Percentiles rank a stretch among this genome's conserved stretches.
Evolutionary conservation across 2,888 invertebrate genomes (phyloP).

Genomic region (Pilophorus perplexus): DNA sequence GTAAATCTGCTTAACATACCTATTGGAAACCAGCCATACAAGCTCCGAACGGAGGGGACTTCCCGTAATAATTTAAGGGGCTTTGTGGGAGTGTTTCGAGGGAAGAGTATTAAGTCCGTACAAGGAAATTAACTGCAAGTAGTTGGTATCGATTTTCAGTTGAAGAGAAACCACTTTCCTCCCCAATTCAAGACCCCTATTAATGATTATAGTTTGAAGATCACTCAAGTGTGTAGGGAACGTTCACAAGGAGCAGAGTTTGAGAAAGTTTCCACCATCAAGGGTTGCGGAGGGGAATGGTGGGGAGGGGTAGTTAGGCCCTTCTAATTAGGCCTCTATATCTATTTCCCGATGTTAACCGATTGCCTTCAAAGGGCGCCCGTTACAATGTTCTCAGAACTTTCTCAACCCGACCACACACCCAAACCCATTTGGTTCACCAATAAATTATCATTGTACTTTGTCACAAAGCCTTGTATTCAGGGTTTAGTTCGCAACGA

Average conservation of each 20-base stretch:
- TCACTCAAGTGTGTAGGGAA: constrained; percentile 5
- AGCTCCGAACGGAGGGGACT: no score
- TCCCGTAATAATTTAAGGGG: constrained; percentile 16
- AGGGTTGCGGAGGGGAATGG: no score
- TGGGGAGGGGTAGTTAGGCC: constrained; percentile 12
- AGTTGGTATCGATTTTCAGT: constrained; percentile 23
- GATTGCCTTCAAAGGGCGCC: constrained; percentile 27
- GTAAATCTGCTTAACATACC: no score
- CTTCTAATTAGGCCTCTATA: constrained; percentile 33
- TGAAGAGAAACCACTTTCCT: no score
- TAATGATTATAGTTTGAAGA: constrained; percentile 30
- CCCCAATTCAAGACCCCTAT: constrained; percentile 6
- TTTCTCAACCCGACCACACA: no score
- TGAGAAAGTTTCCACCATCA: no score
- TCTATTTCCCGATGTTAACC: constrained; percentile 24
- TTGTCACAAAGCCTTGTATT: no score
- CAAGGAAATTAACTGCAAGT: constrained; percentile 24
- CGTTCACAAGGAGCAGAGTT: constrained; percentile 9
- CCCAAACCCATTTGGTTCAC: no score
- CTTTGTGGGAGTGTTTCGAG: no score
- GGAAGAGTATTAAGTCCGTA: background rate
- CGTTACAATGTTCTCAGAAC: no score
- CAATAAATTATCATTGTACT: constrained; percentile 1
- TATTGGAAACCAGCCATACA: no score
- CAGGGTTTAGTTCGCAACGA: no score